Conservation (phyloP, 2,113 vertebrate genomes). For the Spermophilus dauricus region DNA sequence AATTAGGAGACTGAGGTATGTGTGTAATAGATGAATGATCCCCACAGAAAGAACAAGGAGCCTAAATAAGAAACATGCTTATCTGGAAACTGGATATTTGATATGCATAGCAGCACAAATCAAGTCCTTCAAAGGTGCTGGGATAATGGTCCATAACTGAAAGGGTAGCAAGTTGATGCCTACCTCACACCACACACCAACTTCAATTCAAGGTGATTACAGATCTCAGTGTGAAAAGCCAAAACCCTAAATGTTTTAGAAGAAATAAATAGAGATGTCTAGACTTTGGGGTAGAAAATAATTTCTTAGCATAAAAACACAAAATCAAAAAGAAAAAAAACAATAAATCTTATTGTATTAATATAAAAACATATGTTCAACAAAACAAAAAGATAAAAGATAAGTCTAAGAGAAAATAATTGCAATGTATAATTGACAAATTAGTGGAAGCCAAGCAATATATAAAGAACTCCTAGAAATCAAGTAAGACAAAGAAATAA, state of each 20-base stretch:
- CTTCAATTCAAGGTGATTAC: background rate
- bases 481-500: background rate
- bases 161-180: background rate
- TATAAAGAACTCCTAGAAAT: background rate
- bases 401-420: slow-evolving; percentile 23
- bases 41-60: background rate
- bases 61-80: background rate
- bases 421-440: background rate
- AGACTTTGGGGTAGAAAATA: background rate
- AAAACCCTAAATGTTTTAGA: background rate
- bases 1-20: background rate
- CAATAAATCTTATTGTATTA: background rate
- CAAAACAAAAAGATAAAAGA: slow-evolving; percentile 2
- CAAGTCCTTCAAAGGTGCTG: background rate
- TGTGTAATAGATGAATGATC: background rate
- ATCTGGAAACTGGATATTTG: background rate
- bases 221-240: background rate
- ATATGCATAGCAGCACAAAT: background rate
- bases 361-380: background rate
- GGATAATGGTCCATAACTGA: background rate
- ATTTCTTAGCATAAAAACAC: slow-evolving; percentile 33
- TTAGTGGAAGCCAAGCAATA: background rate
- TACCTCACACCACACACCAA: background rate
- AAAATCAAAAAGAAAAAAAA: background rate
- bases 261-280: background rate